Percentiles rank a stretch among this genome's conserved stretches.
Conservation (phyloP, 2,113 vertebrate genomes). For the Mesoclemmys tuberculata region DNA sequence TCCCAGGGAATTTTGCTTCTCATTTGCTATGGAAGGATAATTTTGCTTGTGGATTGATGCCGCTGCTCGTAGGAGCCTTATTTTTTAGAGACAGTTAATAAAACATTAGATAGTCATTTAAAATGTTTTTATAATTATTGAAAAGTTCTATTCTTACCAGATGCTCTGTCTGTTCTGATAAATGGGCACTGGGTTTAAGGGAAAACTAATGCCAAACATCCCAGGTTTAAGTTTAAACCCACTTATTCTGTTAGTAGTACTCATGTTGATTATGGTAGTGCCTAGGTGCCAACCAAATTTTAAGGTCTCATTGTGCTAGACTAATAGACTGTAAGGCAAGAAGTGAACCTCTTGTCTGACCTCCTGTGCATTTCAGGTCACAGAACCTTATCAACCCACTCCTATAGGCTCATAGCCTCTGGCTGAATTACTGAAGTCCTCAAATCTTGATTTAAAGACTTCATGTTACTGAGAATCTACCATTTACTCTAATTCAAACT, state of each 20-base stretch:
- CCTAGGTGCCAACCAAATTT: background rate
- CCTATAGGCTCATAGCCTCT: background rate
- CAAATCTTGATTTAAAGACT: background rate
- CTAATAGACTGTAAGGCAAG: background rate
- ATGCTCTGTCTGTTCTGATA: background rate
- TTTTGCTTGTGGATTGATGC: background rate
- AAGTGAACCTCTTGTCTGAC: background rate
- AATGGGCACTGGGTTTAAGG: background rate
- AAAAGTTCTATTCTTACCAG: background rate
- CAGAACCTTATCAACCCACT: background rate
- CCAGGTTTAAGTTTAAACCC: background rate
- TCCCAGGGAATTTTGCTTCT: background rate
- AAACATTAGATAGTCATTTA: background rate
- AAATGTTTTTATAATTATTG: background rate
- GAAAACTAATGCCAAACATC: background rate
- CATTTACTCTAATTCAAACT: too few species aligned
- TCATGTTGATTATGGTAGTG: background rate
- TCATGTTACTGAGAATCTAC: background rate
- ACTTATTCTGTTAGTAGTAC: background rate
- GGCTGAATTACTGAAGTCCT: background rate
- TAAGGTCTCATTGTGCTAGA: background rate
- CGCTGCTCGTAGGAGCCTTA: background rate
- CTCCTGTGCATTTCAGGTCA: background rate
- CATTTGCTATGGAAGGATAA: background rate
- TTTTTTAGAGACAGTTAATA: background rate